Evolutionary conservation across 1,140 invertebrate species (phyloP).

Genomic region (Drosophila pseudoobscura): DNA sequence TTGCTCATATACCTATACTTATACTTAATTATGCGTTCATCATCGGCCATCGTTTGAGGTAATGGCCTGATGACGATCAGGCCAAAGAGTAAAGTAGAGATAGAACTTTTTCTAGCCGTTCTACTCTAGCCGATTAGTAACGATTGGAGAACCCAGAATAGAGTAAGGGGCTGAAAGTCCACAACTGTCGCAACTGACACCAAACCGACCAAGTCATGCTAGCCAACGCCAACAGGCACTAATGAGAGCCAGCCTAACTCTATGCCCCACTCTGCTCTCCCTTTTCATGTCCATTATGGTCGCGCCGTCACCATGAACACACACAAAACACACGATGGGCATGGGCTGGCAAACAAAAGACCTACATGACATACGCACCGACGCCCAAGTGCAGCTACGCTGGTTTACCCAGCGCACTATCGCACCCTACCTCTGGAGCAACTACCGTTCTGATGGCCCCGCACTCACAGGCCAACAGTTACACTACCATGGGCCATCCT

Average conservation of each 20-base stretch:
- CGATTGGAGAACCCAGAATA: too few relatives aligned
- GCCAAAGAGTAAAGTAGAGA: too few relatives aligned
- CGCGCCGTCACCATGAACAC: conserved; percentile 34
- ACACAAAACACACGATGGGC: conserved; percentile 36
- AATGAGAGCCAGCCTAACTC: conserved; percentile 45
- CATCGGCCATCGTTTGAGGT: too few relatives aligned
- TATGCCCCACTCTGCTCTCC: conserved; percentile 38
- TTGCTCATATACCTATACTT: too few relatives aligned
- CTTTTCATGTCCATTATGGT: conserved; percentile 55
- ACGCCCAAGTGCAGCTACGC: conserved; percentile 63
- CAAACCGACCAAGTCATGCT: background rate
- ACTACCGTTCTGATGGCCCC: conserved; percentile 64
- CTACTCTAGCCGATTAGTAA: too few relatives aligned
- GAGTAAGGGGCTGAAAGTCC: too few relatives aligned
- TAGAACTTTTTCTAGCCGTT: too few relatives aligned
- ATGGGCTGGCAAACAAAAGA: conserved; percentile 55
- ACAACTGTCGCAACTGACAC: too few relatives aligned
- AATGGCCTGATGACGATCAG: too few relatives aligned
- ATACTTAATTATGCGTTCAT: too few relatives aligned
- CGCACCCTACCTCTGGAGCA: conserved; percentile 50
- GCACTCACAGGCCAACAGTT: conserved; percentile 49
- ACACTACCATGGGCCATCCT: conserved; percentile 63
- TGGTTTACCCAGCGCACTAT: conserved; percentile 40
- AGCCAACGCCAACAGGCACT: conserved; percentile 36
- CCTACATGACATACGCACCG: conserved; percentile 69